Conservation (phyloP, 2,797 vertebrate species). For the Australoheros facetus region DNA sequence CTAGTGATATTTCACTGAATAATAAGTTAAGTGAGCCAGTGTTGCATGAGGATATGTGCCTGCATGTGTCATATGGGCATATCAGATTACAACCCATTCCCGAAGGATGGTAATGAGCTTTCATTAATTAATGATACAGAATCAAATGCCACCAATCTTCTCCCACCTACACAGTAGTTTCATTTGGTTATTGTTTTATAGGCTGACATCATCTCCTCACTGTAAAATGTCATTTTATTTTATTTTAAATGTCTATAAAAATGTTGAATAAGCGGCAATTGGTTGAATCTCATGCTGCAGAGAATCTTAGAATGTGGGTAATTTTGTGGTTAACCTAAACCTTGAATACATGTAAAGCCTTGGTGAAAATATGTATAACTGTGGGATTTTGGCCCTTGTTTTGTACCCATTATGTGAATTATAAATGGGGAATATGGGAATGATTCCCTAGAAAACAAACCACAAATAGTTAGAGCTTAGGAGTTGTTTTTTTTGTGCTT, state of each 20-base stretch:
- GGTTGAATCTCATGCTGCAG: not conserved
- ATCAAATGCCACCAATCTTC: conserved; percentile 69
- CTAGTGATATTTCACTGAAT: not conserved
- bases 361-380: not conserved
- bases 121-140: conserved; percentile 82
- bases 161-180: conserved; percentile 37
- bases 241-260: not conserved
- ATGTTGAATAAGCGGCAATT: not conserved
- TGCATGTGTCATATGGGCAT: conserved; percentile 44
- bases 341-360: not conserved
- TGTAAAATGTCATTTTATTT: not conserved
- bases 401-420: not conserved
- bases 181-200: conserved; percentile 26
- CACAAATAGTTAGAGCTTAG: not conserved
- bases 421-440: not conserved
- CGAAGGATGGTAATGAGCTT: conserved; percentile 66
- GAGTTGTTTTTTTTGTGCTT: not conserved
- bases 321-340: not conserved
- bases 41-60: conserved; percentile 33
- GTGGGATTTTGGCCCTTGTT: not conserved
- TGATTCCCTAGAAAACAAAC: not conserved
- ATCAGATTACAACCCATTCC: conserved; percentile 74
- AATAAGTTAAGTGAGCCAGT: conserved; percentile 2
- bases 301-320: not conserved
- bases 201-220: conserved; percentile 20